Percentiles rank a stretch among this genome's conserved stretches.
Evolutionary conservation across 1,140 invertebrate species (phyloP).

Genomic region (Caerostris extrusa): DNA sequence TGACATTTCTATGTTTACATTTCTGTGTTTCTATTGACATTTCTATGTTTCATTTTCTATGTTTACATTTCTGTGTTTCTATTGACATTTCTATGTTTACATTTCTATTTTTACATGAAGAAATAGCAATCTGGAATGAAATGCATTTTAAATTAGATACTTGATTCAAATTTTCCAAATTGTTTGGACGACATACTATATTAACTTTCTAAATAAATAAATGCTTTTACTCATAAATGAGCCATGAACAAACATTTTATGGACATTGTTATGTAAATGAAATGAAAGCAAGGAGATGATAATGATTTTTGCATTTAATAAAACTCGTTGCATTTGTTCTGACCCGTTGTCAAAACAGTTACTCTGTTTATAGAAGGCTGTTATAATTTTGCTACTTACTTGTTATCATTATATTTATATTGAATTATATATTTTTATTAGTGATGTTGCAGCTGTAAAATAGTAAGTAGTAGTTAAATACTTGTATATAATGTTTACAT

Average conservation of each 20-base stretch:
- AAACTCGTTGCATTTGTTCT: neutral
- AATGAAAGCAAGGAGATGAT: no score
- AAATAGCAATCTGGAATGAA: no score
- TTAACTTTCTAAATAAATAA: neutral
- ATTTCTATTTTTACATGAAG: no score
- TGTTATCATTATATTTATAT: neutral
- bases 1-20: no score
- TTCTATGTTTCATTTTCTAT: no score
- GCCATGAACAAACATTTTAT: neutral
- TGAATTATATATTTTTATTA: neutral
- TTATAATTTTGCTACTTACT: neutral
- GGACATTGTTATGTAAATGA: neutral
- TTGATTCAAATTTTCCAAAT: neutral
- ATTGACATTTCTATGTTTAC: no score
- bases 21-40: no score
- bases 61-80: no score
- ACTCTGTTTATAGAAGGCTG: neutral
- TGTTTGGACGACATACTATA: neutral
- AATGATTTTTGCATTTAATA: neutral
- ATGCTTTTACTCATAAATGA: neutral
- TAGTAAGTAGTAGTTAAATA: neutral
- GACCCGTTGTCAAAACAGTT: neutral
- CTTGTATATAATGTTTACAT: neutral
- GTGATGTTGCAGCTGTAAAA: neutral
- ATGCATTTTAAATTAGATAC: no score